Evolutionary conservation across 2,888 invertebrate species (phyloP).

Genomic region (Amphimallon solstitiale): DNA sequence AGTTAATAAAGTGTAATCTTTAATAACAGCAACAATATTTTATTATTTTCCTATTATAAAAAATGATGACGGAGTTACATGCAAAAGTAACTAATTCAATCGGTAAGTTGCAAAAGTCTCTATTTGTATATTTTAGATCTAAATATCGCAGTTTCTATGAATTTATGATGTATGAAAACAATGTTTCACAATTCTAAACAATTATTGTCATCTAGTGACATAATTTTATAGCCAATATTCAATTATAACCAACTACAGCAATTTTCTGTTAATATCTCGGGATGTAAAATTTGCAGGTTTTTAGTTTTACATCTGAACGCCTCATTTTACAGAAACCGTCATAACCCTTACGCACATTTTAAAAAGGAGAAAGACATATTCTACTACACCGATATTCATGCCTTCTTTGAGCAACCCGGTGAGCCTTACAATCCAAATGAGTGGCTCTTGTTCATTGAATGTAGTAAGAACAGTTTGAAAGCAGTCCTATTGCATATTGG

Average conservation of each 20-base stretch:
- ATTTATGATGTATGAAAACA: neutral
- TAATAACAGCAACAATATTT: neutral
- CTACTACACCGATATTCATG: too few species aligned
- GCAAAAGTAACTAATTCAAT: neutral
- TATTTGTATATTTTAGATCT: neutral
- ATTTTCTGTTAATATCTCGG: too few species aligned
- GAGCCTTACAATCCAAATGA: too few species aligned
- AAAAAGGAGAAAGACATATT: too few species aligned
- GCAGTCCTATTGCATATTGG: too few species aligned
- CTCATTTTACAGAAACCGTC: too few species aligned
- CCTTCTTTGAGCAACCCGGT: too few species aligned
- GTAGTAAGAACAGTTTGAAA: too few species aligned
- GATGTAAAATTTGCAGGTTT: neutral
- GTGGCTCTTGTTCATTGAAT: too few species aligned
- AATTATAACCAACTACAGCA: too few species aligned
- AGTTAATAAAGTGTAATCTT: neutral
- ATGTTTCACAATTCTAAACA: neutral
- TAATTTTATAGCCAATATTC: neutral
- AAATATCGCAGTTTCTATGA: neutral
- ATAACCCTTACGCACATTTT: too few species aligned
- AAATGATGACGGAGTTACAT: neutral
- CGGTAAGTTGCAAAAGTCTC: neutral
- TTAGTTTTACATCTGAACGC: neutral
- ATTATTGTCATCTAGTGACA: neutral
- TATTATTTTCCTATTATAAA: neutral